These are phyloP conservation scores for Calameuta idolon DNA, from an alignment of 2,888 invertebrate genomes.

Conservation along the genomic window DNA sequence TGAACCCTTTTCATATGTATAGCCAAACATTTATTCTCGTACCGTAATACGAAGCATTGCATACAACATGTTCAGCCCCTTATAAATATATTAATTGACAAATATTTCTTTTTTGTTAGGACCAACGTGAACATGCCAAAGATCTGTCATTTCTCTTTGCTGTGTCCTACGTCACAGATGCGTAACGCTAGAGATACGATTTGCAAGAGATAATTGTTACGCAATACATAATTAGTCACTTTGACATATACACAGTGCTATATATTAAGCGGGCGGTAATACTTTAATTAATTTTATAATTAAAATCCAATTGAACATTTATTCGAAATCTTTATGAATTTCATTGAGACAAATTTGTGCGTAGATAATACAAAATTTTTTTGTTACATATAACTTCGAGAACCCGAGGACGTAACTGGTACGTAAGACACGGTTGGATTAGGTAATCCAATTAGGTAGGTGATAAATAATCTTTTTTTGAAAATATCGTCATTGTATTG, in stretches of 20 bases:
- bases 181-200: not conserved
- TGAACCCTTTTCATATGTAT: conserved; percentile 64
- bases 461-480: conserved; percentile 11
- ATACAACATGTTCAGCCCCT: conserved; percentile 10
- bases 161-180: not conserved
- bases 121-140: not conserved
- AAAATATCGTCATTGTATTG: not conserved
- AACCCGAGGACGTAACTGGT: not conserved
- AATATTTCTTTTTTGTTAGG: not conserved
- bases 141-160: not conserved
- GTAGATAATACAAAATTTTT: conserved; percentile 22
- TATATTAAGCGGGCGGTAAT: not conserved
- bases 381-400: not conserved
- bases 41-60: conserved; percentile 25
- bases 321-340: not conserved
- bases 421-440: not conserved
- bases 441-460: not conserved
- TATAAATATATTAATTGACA: conserved; percentile 13
- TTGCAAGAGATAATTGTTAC: not conserved
- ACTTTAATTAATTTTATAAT: not conserved
- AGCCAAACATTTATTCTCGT: conserved; percentile 27
- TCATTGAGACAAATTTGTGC: not conserved
- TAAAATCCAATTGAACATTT: not conserved
- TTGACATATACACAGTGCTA: not conserved
- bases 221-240: not conserved